Evolutionary conservation across 2,888 invertebrate genomes (phyloP).

Genomic region (Trilocha varians): DNA sequence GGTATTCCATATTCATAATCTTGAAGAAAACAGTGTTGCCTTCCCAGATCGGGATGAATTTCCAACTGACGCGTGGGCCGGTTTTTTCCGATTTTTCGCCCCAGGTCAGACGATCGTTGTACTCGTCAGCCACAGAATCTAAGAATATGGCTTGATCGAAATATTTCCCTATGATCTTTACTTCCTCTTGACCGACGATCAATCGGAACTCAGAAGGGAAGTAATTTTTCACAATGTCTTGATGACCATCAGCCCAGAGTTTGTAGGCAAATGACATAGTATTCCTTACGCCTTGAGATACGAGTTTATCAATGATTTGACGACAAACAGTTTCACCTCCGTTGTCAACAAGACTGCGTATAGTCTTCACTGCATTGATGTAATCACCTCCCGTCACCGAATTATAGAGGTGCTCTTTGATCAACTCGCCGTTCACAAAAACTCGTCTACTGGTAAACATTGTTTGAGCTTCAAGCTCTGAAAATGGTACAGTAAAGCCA

Average conservation of each 20-base stretch:
- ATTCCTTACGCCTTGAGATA: slow-evolving; percentile 14
- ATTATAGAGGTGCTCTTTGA: slow-evolving; percentile 18
- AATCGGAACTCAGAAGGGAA: slow-evolving; percentile 22
- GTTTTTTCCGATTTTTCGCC: slow-evolving; percentile 20
- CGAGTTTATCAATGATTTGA: slow-evolving; percentile 17
- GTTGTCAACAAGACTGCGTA: slow-evolving; percentile 13
- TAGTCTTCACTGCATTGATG: slow-evolving; percentile 22
- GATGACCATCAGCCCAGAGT: too few relatives aligned
- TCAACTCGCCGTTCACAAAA: slow-evolving; percentile 19
- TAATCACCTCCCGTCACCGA: slow-evolving; percentile 15
- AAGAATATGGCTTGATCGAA: slow-evolving; percentile 22
- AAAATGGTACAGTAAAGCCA: slow-evolving; percentile 18
- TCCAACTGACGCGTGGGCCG: slow-evolving; percentile 23
- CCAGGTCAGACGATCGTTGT: slow-evolving; percentile 18
- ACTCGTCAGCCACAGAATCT: slow-evolving; percentile 10
- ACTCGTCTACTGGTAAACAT: slow-evolving; percentile 21
- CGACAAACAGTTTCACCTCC: slow-evolving; percentile 10
- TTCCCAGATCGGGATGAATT: slow-evolving; percentile 20
- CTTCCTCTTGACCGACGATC: slow-evolving; percentile 17
- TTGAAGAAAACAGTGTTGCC: slow-evolving; percentile 22
- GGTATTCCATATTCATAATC: slow-evolving; percentile 19
- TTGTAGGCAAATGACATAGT: slow-evolving; percentile 22
- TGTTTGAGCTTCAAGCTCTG: too few relatives aligned
- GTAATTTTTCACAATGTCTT: slow-evolving; percentile 16
- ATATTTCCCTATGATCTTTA: slow-evolving; percentile 22